Evolutionary conservation across 2,888 invertebrate genomes (phyloP).

Genomic region (Augiades crinisus): DNA sequence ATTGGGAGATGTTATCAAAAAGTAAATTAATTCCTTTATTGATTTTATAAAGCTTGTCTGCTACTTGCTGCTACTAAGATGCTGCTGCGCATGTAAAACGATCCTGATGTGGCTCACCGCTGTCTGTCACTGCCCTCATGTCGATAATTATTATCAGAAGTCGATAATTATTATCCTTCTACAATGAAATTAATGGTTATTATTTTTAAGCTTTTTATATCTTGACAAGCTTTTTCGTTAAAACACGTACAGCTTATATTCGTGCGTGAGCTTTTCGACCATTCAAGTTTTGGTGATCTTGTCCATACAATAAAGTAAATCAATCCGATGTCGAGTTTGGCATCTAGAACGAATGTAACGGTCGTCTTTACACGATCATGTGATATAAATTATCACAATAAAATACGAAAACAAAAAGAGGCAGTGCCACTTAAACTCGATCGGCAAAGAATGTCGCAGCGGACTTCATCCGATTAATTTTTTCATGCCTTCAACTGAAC

Average conservation of each 20-base stretch:
- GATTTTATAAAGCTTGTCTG: too few species aligned
- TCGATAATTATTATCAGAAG: too few species aligned
- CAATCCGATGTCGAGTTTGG: constrained; percentile 23
- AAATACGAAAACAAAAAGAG: constrained; percentile 40
- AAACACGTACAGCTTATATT: background rate
- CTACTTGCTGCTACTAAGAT: too few species aligned
- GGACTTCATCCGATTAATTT: constrained; percentile 49
- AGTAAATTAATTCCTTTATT: too few species aligned
- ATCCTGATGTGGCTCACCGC: too few species aligned
- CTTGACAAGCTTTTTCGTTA: background rate
- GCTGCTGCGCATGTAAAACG: too few species aligned
- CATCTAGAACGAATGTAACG: constrained; percentile 28
- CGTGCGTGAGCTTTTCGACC: constrained; percentile 32
- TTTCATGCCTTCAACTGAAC: constrained; percentile 50
- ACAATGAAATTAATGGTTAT: too few species aligned
- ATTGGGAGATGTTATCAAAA: too few species aligned
- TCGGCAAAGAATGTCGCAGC: constrained; percentile 45
- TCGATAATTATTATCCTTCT: too few species aligned
- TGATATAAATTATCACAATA: constrained; percentile 26
- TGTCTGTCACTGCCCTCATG: too few species aligned
- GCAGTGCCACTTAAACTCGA: constrained; percentile 39
- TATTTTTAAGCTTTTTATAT: too few species aligned
- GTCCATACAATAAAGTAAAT: constrained; percentile 37
- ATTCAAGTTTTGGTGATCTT: constrained; percentile 30
- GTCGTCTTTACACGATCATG: constrained; percentile 24